A percentile compares a stretch with the other conserved stretches of the same genome.
Conservation (phyloP, 2,888 invertebrate genomes). For the Phengaris alcon region DNA sequence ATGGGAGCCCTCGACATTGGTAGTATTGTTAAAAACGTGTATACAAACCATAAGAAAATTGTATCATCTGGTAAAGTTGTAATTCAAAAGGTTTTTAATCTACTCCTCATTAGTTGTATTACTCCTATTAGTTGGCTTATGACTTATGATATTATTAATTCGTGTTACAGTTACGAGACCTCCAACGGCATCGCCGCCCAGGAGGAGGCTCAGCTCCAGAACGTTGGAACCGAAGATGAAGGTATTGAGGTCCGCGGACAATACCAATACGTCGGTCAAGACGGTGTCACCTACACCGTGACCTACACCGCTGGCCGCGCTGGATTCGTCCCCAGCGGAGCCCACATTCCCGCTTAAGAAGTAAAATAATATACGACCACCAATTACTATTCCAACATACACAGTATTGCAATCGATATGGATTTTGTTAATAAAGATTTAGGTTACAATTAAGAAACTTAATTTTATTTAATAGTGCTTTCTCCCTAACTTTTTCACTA, state of each 20-base stretch:
- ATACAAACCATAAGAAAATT: too few species aligned
- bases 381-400: too few species aligned
- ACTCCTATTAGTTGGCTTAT: too few species aligned
- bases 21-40: too few species aligned
- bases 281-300: constrained; percentile 69
- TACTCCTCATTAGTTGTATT: too few species aligned
- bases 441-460: neutral
- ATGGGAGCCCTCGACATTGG: too few species aligned
- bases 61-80: too few species aligned
- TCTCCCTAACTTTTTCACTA: too few species aligned
- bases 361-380: neutral
- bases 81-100: too few species aligned
- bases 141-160: neutral
- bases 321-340: constrained; percentile 75
- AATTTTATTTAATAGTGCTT: neutral
- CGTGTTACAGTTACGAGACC: constrained; percentile 43
- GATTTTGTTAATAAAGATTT: constrained; percentile 20
- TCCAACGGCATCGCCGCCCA: constrained; percentile 52
- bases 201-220: constrained; percentile 34
- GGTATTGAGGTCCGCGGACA: constrained; percentile 53
- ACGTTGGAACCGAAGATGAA: constrained; percentile 56
- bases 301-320: constrained; percentile 73
- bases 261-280: constrained; percentile 62
- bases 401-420: constrained; percentile 19
- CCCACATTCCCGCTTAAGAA: constrained; percentile 52